Evolutionary conservation across 2,113 vertebrate species (phyloP), one percentile per base, ranked within the genome.

Genomic region (Gymnogyps californianus): DNA sequence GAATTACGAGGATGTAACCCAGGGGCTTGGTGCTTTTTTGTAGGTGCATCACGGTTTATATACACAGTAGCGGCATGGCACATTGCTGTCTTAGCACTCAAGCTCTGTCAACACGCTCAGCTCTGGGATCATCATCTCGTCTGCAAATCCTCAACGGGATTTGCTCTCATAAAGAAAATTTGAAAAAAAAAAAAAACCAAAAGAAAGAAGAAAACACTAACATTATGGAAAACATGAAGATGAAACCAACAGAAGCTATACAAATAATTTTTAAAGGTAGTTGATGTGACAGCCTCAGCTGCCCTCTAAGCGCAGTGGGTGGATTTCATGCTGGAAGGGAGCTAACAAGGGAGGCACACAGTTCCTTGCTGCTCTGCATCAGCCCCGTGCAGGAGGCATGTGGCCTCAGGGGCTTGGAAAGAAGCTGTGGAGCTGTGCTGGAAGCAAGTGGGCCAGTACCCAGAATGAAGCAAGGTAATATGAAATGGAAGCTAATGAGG

Each of bases 21-120:
- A 96, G 89, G 92, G 89, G 47, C 64, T 78, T 10, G 21, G 26
- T 22, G 67, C n/a, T 29, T 51, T 51, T 61, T 21, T 22, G 22
- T 32, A 38, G 20, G n/a, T 65, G 49, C 17, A 18, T 8, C 4
- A 4, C 6, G 2, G 61, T 72, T 87, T 61, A 3, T 24, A 26
- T 8, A 8, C 31, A 19, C 3, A 4, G 13, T 12, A 42, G 18
- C 61, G 52, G 38, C n/a, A 10, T 2, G 4, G n/a, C 2, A 4
- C 32, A 9, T 36, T 57, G 18, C 25, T 71, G 64, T 34, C 31
- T 44, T 7, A 21, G 16, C 38, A 31, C 66, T 74, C 46, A 17
- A 47, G 21, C 47, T 51, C 62, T 42, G n/a, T 29, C 66, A 38
- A 21, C 13, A 28, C 0, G 0, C 59, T 40, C 62, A 64, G 51